Base-by-base conservation (phyloP, 2,113 vertebrate genomes). In the Grallaria varia region DNA sequence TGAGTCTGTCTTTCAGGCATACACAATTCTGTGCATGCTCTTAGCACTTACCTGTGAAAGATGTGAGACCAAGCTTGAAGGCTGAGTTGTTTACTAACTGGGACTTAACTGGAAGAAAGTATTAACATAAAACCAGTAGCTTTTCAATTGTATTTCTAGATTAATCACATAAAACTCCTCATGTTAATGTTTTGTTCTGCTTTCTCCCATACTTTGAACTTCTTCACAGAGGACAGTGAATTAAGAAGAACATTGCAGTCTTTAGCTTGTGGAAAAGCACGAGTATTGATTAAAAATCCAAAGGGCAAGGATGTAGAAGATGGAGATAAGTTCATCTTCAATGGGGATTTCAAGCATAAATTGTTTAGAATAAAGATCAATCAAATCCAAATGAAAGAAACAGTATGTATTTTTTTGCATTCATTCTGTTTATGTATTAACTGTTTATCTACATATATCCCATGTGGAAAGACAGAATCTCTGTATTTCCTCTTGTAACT, bases 341-440 rank as follows among this genome's bases (percentile, higher is more conserved):
- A 98, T 27, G 97, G 88, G 39, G 98, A 98, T 19, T 98, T 98
- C 97, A 98, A 98, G 90, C 98, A 98, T 84, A 98, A 98, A 81
- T 82, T 98, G 86, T 98, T 98, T 56, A 97, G 98, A 94, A 98
- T 98, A 93, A 98, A 98, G 97, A 98, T 98, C 95, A 98, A 98
- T 93, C 98, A 98, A 85, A 98, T 98, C 47, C 98, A 98, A 95
- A 98, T 98, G 98, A 98, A 98, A 91, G 98, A 98, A 96, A 98
- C 98, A 2, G 98, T 98, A 97, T 3, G 98, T 97, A 94, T 68
- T 91, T 87, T 40, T 82, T 87, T 73, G 20, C 25, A 63, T 83
- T 81, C 6, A 10, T 91, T 93, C 35, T 37, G 5, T 62, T 60
- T 60, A 20, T 58, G 30, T 42, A 23, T 68, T 59, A 68, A 47